phyloP scores from a whole-genome alignment of 1,140 invertebrate species.

The Zaprionus capensis region DNA sequence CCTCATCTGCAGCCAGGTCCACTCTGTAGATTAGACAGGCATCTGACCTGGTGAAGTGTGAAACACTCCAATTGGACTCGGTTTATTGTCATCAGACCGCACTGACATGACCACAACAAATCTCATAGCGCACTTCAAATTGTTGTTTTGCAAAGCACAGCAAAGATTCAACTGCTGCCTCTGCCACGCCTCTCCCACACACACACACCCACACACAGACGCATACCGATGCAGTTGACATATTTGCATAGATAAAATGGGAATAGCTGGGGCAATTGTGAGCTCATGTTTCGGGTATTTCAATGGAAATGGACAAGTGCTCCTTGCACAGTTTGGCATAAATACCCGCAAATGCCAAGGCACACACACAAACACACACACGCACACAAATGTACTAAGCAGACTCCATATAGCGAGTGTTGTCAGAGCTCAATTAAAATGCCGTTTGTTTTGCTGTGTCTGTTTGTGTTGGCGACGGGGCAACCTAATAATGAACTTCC shows the following conservation, averaged over 20 bases:
- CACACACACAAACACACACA: conserved; percentile 9
- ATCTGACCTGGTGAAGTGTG: conserved; percentile 8
- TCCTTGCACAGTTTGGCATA: conserved; percentile 39
- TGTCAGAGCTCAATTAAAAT: conserved; percentile 70
- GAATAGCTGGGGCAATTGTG: conserved; percentile 15
- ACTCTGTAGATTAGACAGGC: neutral
- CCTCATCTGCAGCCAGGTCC: neutral
- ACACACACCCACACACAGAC: conserved; percentile 7
- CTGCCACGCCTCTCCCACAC: conserved; percentile 2
- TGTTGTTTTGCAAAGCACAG: conserved; percentile 45
- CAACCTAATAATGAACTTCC: conserved; percentile 71
- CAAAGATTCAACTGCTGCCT: conserved; percentile 18
- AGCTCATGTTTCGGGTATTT: conserved; percentile 51
- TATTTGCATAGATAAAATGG: conserved; percentile 10
- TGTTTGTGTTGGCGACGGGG: conserved; percentile 23
- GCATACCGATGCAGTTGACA: conserved; percentile 1
- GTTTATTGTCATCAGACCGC: conserved; percentile 5
- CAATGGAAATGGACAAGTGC: conserved; percentile 27
- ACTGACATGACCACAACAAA: conserved; percentile 26
- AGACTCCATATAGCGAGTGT: conserved; percentile 16
- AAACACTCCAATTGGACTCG: conserved; percentile 35
- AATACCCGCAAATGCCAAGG: conserved; percentile 25
- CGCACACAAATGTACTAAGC: conserved; percentile 12
- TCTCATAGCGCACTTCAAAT: conserved; percentile 38
- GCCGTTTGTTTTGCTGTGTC: conserved; percentile 60